These are phyloP conservation scores for Chloromyia formosa DNA, from an alignment of 2,888 invertebrate species.

Conservation along the genomic window DNA sequence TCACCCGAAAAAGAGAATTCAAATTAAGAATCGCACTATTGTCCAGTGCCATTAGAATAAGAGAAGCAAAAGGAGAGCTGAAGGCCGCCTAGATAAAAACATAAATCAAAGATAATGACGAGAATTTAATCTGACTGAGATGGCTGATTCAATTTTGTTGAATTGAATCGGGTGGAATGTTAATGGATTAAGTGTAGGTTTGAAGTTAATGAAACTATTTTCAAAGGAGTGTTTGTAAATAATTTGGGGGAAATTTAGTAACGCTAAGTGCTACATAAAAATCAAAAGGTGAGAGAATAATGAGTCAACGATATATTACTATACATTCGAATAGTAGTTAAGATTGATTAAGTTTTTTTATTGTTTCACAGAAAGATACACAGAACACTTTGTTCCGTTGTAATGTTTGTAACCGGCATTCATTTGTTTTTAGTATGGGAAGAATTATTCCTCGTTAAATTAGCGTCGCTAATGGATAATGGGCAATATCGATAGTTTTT, in stretches of 20 bases:
- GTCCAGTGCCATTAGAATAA: not conserved
- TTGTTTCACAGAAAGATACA: no score
- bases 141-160: not conserved
- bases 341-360: no score
- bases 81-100: not conserved
- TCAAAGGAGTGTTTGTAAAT: not conserved
- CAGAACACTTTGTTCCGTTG: no score
- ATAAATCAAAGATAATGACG: slow-evolving; percentile 10
- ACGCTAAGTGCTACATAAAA: not conserved
- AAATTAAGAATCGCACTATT: not conserved
- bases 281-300: no score
- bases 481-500: no score
- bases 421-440: no score
- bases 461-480: no score
- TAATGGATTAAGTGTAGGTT: slow-evolving; percentile 10
- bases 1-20: not conserved
- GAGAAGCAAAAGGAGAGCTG: not conserved
- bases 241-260: not conserved
- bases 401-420: no score
- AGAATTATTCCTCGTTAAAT: no score
- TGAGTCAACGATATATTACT: no score
- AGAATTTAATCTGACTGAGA: not conserved
- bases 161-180: not conserved
- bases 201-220: not conserved
- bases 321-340: no score